Evolutionary conservation across 2,113 vertebrate genomes (phyloP), one percentile per base, ranked within the genome.

Genomic region (Hystrix cristata): DNA sequence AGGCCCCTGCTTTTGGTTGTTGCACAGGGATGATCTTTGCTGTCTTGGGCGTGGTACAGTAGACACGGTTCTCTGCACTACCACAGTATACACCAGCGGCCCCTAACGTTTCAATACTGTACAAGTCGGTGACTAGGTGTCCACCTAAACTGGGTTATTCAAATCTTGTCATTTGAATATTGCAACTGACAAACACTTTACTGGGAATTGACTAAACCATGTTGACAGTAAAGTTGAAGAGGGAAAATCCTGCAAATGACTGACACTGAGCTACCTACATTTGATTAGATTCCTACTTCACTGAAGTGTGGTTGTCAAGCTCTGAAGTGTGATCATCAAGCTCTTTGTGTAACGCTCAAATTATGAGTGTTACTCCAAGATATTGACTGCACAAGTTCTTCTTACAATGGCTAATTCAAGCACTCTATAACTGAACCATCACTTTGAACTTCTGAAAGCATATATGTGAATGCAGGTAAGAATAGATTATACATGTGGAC

Each of bases 91-190:
- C 9, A 10, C 46, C n/a, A 34, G 38, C 67, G 43, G 6, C 12
- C 72, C 38, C 3, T 64, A 71, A 29, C 46, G 88, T 93, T 88
- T 91, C 64, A 90, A 51, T 88, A 80, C 8, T 71, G 16, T 51
- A 1, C 78, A 57, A 69, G 19, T 55, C 15, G 91, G 38, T 71
- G 74, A 74, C 18, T 23, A 27, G 3, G 1, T 59, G 1, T 4
- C 43, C 62, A 7, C 43, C 43, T 92, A 85, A 95, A 43, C 16
- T 69, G 55, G 13, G 18, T 25, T 74, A 31, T 60, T 69, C 64
- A 80, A n/a, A 69, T 72, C 4, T 29, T 95, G 53, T 67, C 38
- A 27, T 13, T 90, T 92, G 64, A 79, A 90, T 94, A 94, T 62
- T 57, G 23, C n/a, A 90, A 19, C 21, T 87, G 62, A 72, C 27